phyloP scores from a whole-genome alignment of 1,140 invertebrate species.

The Stegodyphus mimosarum region DNA sequence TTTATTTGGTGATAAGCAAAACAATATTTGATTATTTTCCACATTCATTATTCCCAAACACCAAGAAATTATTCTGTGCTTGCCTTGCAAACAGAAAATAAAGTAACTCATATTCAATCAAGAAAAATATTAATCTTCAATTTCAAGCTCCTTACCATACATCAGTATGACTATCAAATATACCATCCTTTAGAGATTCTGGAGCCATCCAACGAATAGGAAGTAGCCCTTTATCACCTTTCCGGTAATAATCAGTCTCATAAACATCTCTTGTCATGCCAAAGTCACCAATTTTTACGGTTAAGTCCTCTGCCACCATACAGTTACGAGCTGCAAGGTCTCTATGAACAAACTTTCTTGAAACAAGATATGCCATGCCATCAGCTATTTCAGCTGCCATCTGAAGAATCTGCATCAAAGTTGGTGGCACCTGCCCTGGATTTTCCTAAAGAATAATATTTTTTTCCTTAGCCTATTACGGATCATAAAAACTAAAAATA shows the following conservation, averaged over 20 bases:
- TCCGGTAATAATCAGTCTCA: slow-evolving; percentile 96
- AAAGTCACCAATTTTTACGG: slow-evolving; percentile 96
- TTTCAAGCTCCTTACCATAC: slow-evolving; percentile 80
- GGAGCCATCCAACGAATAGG: slow-evolving; percentile 94
- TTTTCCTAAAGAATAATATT: slow-evolving; percentile 47
- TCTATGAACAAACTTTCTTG: slow-evolving; percentile 95
- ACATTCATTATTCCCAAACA: too few relatives aligned
- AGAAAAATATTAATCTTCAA: too few relatives aligned
- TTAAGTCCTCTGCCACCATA: slow-evolving; percentile 91
- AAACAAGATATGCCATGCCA: slow-evolving; percentile 96
- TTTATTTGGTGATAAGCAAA: too few relatives aligned
- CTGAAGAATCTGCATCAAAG: slow-evolving; percentile 70
- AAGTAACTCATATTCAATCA: too few relatives aligned
- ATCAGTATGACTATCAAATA: slow-evolving; percentile 92
- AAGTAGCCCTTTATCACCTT: slow-evolving; percentile 83
- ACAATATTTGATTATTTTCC: too few relatives aligned
- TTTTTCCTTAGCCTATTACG: too few relatives aligned
- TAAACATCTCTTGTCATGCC: slow-evolving; percentile 95
- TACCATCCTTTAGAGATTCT: slow-evolving; percentile 94
- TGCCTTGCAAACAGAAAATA: too few relatives aligned
- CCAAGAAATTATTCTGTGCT: too few relatives aligned
- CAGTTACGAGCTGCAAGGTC: slow-evolving; percentile 98
- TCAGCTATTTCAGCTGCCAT: slow-evolving; percentile 99
- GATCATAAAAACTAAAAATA: too few relatives aligned
- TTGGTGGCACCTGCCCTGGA: slow-evolving; percentile 60